These are phyloP conservation scores for Pelodytes ibericus DNA, from an alignment of 2,797 vertebrate species.

Conservation along the genomic window DNA sequence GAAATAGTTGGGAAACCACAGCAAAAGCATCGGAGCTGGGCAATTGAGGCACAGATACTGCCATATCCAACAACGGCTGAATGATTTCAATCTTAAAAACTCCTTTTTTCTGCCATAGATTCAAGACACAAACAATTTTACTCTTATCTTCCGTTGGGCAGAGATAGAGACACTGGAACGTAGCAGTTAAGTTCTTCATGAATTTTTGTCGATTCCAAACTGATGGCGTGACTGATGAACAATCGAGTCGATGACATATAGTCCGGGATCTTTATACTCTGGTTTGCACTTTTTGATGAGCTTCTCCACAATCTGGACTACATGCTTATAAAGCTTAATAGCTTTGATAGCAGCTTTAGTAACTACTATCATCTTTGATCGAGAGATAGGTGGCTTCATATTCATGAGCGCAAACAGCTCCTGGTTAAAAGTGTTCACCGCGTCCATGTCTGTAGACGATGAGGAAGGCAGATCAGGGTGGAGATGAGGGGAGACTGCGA, in stretches of 20 bases:
- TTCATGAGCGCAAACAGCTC: no score
- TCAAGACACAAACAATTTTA: constrained; percentile 96
- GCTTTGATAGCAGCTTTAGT: no score
- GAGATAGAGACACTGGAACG: constrained; percentile 97
- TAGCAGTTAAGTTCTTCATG: constrained; percentile 95
- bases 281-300: constrained; percentile 99
- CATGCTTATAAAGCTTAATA: no score
- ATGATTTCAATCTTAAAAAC: constrained; percentile 98
- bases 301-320: no score
- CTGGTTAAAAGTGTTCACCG: no score
- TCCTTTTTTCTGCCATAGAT: constrained; percentile 98
- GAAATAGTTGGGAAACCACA: constrained; percentile 95
- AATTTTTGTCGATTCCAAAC: constrained; percentile 98
- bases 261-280: constrained; percentile 94
- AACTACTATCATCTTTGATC: no score
- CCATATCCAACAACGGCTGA: constrained; percentile 95
- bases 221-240: constrained; percentile 97
- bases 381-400: no score
- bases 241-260: constrained; percentile 98
- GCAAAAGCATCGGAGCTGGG: constrained; percentile 93
- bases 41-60: constrained; percentile 80
- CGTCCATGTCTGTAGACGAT: no score
- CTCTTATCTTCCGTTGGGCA: constrained; percentile 96
- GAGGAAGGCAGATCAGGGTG: no score
- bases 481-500: no score